These are phyloP conservation scores for Motacilla tschutschensis DNA, from an alignment of 2,113 vertebrate genomes.

Conservation along the genomic window DNA sequence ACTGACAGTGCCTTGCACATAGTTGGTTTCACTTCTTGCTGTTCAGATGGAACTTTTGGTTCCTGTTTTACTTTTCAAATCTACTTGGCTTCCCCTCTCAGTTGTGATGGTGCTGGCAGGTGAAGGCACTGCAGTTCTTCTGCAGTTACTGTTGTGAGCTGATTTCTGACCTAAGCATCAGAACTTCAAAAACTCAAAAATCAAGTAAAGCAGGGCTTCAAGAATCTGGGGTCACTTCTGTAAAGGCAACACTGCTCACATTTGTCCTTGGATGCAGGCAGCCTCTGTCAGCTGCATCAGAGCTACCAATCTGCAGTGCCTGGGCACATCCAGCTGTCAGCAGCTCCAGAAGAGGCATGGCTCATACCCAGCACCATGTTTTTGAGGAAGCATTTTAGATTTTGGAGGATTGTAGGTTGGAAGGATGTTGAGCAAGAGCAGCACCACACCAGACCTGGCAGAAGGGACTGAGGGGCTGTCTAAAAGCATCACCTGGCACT, in stretches of 20 bases:
- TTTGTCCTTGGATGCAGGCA: neutral
- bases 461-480: neutral
- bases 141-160: neutral
- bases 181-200: neutral
- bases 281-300: neutral
- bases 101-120: neutral
- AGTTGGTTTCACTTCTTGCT: neutral
- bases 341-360: neutral
- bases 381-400: neutral
- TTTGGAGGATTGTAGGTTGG: neutral
- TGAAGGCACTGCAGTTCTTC: neutral
- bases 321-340: neutral
- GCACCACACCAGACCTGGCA: neutral
- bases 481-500: neutral
- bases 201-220: neutral
- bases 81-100: neutral
- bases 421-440: neutral
- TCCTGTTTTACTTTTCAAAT: neutral
- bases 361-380: rapidly evolving
- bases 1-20: neutral
- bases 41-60: neutral
- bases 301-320: neutral
- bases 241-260: neutral
- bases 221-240: neutral
- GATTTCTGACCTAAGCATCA: neutral